phyloP scores from a whole-genome alignment of 2,888 invertebrate species.

The Arctia plantaginis region DNA sequence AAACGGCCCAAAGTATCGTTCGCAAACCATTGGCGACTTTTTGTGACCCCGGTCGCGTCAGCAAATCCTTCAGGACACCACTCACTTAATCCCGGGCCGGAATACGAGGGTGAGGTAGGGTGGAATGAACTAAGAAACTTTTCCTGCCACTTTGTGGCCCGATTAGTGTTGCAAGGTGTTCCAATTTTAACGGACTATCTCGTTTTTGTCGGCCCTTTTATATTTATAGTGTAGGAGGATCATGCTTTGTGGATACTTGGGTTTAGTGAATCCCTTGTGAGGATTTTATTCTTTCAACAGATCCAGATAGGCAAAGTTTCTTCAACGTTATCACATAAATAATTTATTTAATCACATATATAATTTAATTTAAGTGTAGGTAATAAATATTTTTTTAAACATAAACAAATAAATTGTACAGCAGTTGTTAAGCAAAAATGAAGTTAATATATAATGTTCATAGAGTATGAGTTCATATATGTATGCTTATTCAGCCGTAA shows the following conservation, averaged over 20 bases:
- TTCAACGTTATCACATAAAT: neutral
- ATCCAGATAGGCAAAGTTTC: neutral
- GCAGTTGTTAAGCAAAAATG: no score
- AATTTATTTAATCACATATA: no score
- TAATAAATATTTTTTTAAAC: neutral
- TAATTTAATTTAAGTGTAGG: no score
- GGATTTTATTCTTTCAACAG: neutral
- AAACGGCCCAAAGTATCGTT: slow-evolving; percentile 40
- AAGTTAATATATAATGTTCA: no score
- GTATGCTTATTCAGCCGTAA: no score
- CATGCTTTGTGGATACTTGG: neutral
- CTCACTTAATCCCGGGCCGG: slow-evolving; percentile 57
- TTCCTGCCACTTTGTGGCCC: slow-evolving; percentile 57
- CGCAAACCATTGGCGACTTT: slow-evolving; percentile 52
- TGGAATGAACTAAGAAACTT: slow-evolving; percentile 50
- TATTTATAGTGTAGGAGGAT: slow-evolving; percentile 7
- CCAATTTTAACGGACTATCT: slow-evolving; percentile 30
- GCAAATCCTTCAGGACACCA: slow-evolving; percentile 54
- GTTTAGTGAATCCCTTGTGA: neutral
- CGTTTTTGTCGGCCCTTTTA: slow-evolving; percentile 20
- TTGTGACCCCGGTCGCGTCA: slow-evolving; percentile 52
- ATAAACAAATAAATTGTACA: neutral
- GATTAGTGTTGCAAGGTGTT: slow-evolving; percentile 51
- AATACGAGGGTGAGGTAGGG: slow-evolving; percentile 48
- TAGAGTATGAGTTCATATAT: no score